Evolutionary conservation across 2,888 invertebrate species (phyloP).

Genomic region (Agrotis segetum): DNA sequence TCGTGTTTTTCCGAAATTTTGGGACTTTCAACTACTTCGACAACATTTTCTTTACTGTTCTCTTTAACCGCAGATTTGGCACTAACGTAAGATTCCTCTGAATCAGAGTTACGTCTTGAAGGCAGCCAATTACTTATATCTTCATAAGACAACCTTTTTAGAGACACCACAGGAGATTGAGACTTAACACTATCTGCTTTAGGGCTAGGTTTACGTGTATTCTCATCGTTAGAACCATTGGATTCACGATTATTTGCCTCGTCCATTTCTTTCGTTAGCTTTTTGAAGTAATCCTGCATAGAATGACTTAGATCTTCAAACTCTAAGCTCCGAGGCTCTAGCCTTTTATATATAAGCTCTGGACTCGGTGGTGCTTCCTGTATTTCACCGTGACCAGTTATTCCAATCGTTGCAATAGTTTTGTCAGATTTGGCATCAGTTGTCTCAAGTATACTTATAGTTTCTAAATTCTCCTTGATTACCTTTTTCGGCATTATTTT

Average conservation of each 20-base stretch:
- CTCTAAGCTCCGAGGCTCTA: slow-evolving; percentile 74
- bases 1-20: slow-evolving; percentile 10
- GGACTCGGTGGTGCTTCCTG: slow-evolving; percentile 77
- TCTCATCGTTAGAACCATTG: slow-evolving; percentile 32
- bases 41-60: neutral
- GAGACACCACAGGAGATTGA: slow-evolving; percentile 65
- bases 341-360: slow-evolving; percentile 64
- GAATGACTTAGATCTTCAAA: slow-evolving; percentile 71
- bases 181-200: slow-evolving; percentile 23
- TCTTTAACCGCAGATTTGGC: slow-evolving; percentile 23
- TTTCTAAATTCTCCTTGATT: slow-evolving; percentile 11
- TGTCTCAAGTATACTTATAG: slow-evolving; percentile 32
- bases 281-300: slow-evolving; percentile 72
- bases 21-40: neutral
- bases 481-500: slow-evolving; percentile 8
- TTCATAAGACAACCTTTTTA: slow-evolving; percentile 67
- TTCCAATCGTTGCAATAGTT: slow-evolving; percentile 78
- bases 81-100: slow-evolving; percentile 37
- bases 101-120: slow-evolving; percentile 63
- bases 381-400: slow-evolving; percentile 79
- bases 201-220: slow-evolving; percentile 14
- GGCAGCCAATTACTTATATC: slow-evolving; percentile 71
- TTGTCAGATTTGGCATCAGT: slow-evolving; percentile 66
- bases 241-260: slow-evolving; percentile 30
- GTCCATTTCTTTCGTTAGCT: slow-evolving; percentile 71